These are phyloP conservation scores for Campoplex capitator DNA, from an alignment of 2,888 invertebrate genomes.

Conservation along the genomic window DNA sequence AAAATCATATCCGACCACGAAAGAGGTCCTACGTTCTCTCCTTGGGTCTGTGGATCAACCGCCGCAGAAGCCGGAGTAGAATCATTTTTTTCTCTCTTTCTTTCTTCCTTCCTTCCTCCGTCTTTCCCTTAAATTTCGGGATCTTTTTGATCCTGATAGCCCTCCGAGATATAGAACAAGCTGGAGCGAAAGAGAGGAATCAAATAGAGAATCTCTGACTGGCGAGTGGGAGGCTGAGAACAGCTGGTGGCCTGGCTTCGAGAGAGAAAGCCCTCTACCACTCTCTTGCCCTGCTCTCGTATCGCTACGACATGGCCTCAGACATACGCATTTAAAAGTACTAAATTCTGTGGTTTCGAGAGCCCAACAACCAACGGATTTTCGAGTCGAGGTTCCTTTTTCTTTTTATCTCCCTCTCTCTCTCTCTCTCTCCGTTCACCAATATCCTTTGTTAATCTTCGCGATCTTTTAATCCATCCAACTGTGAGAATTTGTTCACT, in stretches of 20 bases:
- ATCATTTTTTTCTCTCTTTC: neutral
- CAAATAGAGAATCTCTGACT: slow-evolving; percentile 30
- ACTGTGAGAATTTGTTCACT: neutral
- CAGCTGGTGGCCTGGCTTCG: slow-evolving; percentile 67
- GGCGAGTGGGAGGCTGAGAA: slow-evolving; percentile 66
- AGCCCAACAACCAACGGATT: slow-evolving; percentile 19
- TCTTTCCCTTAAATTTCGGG: slow-evolving; percentile 56
- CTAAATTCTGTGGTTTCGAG: neutral
- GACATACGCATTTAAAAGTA: slow-evolving; percentile 51
- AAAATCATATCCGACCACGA: slow-evolving; percentile 44
- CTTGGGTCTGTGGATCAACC: slow-evolving; percentile 46
- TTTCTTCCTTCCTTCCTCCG: slow-evolving; percentile 14
- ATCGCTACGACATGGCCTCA: slow-evolving; percentile 17
- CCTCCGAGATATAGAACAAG: slow-evolving; percentile 74
- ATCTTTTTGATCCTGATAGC: slow-evolving; percentile 69
- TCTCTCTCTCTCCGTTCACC: neutral
- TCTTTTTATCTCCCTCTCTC: neutral
- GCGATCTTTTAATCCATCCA: neutral
- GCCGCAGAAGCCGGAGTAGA: slow-evolving; percentile 47
- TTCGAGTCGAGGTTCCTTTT: slow-evolving; percentile 9
- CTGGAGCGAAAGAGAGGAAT: slow-evolving; percentile 48
- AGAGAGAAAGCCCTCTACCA: slow-evolving; percentile 58
- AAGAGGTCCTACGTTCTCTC: slow-evolving; percentile 19
- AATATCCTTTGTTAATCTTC: neutral
- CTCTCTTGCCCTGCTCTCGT: neutral